Conservation (phyloP, 2,113 vertebrate genomes). For the Columba livia region DNA sequence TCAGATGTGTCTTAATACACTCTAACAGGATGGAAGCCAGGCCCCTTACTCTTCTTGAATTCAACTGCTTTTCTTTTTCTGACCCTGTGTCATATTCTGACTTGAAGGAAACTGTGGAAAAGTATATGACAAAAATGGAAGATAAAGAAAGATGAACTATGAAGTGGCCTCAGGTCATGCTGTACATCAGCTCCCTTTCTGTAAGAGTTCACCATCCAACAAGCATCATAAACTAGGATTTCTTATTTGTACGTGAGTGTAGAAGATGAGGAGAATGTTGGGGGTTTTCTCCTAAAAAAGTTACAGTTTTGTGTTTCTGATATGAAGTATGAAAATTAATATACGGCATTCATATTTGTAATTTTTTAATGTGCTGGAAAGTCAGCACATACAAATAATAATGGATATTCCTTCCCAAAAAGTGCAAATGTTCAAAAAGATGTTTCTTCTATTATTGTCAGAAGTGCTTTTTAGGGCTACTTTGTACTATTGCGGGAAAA, state of each 20-base stretch:
- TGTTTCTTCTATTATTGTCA: neutral
- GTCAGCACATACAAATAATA: neutral
- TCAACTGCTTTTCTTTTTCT: neutral
- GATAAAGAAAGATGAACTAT: neutral
- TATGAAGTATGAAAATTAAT: neutral
- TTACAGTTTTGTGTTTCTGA: neutral
- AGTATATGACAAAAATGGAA: neutral
- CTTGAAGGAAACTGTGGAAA: neutral
- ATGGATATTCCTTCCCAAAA: neutral
- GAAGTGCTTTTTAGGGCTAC: neutral
- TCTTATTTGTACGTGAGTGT: neutral
- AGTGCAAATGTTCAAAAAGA: neutral
- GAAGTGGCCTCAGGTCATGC: neutral
- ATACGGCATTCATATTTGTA: neutral
- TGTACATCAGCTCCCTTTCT: neutral
- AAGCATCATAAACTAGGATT: neutral
- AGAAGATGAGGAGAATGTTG: neutral
- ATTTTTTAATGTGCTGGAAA: neutral
- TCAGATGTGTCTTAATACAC: neutral
- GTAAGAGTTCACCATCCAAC: neutral
- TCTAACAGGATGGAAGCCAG: neutral
- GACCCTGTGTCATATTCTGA: neutral
- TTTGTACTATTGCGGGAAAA: neutral
- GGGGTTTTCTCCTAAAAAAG: neutral
- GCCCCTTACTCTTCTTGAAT: neutral